Percentiles rank a stretch among this genome's conserved stretches.
Evolutionary conservation across 1,140 invertebrate species (phyloP).

Genomic region (Zaprionus taronus): DNA sequence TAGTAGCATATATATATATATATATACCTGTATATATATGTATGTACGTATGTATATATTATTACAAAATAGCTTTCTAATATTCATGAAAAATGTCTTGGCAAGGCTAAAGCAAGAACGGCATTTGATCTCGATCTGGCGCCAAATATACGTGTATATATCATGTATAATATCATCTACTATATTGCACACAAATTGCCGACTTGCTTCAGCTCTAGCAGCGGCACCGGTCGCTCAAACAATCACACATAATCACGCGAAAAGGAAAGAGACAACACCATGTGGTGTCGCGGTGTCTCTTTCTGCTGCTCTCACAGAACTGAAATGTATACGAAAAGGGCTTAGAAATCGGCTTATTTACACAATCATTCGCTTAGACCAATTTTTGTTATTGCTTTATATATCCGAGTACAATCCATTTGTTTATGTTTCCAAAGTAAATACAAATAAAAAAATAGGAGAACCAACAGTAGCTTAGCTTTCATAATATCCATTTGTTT

Average conservation of each 20-base stretch:
- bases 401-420: constrained; percentile 4
- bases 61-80: constrained; percentile 36
- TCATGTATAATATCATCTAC: constrained; percentile 29
- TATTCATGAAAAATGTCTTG: constrained; percentile 33
- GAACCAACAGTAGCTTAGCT: constrained; percentile 11
- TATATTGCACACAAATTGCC: constrained; percentile 38
- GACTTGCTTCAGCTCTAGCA: background rate
- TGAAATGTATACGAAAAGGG: background rate
- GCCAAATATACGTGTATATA: constrained; percentile 3
- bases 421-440: background rate
- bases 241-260: constrained; percentile 10
- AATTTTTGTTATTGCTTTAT: background rate
- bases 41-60: constrained; percentile 9
- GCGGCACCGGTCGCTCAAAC: constrained; percentile 23
- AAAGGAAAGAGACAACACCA: background rate
- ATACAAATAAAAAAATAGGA: background rate
- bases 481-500: constrained; percentile 20
- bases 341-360: constrained; percentile 34
- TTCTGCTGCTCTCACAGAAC: constrained; percentile 13
- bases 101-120: constrained; percentile 32
- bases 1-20: constrained; percentile 1
- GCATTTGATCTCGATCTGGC: constrained; percentile 18
- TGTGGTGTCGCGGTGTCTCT: background rate
- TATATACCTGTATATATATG: background rate
- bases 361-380: background rate